Conservation (phyloP, 2,113 vertebrate species). For the Sus scrofa region T2T-Sscrofa CM000814.6:80556501-80557000, state of each 20-base stretch:
- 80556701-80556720: background rate
- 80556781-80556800: conserved; percentile 13
- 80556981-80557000: conserved; percentile 75
- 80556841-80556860: conserved; percentile 21
- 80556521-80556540: background rate
- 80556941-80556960: conserved; percentile 59
- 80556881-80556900: background rate
- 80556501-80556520: background rate
- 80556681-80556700: conserved; percentile 1
- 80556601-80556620: background rate
- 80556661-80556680: background rate
- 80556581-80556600: background rate
- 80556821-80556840: background rate
- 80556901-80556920: conserved; percentile 12
- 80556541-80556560: background rate
- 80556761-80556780: background rate
- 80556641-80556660: background rate
- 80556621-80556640: background rate
- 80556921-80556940: conserved; percentile 59
- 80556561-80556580: background rate
- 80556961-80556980: conserved; percentile 69
- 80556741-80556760: background rate
- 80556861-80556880: background rate
- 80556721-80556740: background rate
- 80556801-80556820: background rate